phyloP scores from a whole-genome alignment of 2,888 invertebrate genomes.

The Chironomus riparius region DNA sequence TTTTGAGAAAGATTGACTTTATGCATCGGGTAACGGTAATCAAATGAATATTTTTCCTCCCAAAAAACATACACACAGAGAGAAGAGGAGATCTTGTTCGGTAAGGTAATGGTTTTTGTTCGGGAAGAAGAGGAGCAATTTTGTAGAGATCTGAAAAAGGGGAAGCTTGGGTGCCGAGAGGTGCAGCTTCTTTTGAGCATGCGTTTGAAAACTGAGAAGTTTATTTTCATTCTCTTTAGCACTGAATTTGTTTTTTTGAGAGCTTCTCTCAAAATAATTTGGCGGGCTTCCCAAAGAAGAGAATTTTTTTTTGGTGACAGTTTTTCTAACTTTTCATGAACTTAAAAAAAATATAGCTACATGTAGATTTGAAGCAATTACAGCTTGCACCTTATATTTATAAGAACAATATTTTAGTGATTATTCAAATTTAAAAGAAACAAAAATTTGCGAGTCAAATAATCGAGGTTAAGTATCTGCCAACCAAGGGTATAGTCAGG shows the following conservation, averaged over 20 bases:
- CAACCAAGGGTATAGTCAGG: no score
- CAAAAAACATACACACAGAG: neutral
- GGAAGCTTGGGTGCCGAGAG: neutral
- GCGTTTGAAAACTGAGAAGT: neutral
- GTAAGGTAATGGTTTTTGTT: conserved; percentile 6
- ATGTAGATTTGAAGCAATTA: no score
- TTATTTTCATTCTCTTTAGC: neutral
- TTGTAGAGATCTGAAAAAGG: neutral
- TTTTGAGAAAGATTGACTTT: neutral
- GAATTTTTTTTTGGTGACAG: no score
- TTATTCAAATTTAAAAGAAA: no score
- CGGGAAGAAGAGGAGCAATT: neutral
- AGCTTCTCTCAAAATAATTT: neutral
- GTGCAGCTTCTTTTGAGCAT: neutral
- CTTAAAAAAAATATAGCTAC: no score
- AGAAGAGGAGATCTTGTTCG: neutral
- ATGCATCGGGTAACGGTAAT: conserved; percentile 21
- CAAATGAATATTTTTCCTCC: conserved; percentile 20
- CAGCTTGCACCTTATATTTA: no score
- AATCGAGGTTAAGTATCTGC: no score
- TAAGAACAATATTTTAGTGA: no score
- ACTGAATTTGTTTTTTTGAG: neutral
- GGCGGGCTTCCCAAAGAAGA: no score
- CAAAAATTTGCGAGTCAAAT: no score
- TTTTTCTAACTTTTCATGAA: no score